Base-by-base conservation (phyloP, 2,797 vertebrate genomes). In the Discoglossus pictus region DNA sequence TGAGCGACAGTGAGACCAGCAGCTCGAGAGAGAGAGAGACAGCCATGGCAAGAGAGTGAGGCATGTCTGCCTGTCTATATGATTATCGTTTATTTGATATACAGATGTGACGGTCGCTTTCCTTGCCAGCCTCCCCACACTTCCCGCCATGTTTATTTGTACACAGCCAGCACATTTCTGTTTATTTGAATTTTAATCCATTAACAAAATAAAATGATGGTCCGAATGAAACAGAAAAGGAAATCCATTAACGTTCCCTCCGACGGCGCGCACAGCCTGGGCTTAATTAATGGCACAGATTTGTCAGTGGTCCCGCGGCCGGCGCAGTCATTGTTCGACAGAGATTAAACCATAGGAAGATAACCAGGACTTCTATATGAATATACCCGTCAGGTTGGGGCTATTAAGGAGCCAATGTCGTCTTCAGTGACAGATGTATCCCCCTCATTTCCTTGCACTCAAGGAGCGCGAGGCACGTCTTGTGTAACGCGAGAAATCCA, bases 131-230 rank as follows among this genome's bases (percentile, higher is more conserved):
- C n/a, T n/a, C n/a, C n/a, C n/a, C n/a, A n/a, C n/a, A n/a, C n/a
- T n/a, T n/a, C n/a, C n/a, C n/a, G n/a, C n/a, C n/a, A n/a, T n/a
- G n/a, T n/a, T n/a, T n/a, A n/a, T n/a, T n/a, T n/a, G n/a, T n/a
- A n/a, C n/a, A n/a, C n/a, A n/a, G n/a, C n/a, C n/a, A n/a, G n/a
- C n/a, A n/a, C n/a, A n/a, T n/a, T n/a, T n/a, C n/a, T n/a, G n/a
- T n/a, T n/a, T n/a, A n/a, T n/a, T n/a, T n/a, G n/a, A n/a, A n/a
- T n/a, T n/a, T 78, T 77, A 78, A 77, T 78, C 74, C 67, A 54
- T 79, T 82, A 78, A 76, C 73, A 78, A 76, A 79, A 82, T 76
- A 78, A 78, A 75, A 75, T 83, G 81, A 86, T 85, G 83, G 82
- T 84, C 74, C 81, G 73, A 65, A 61, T 54, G 61, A 76, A 61